Base-by-base conservation (phyloP, 2,888 invertebrate species). In the Incurvaria masculella region DNA sequence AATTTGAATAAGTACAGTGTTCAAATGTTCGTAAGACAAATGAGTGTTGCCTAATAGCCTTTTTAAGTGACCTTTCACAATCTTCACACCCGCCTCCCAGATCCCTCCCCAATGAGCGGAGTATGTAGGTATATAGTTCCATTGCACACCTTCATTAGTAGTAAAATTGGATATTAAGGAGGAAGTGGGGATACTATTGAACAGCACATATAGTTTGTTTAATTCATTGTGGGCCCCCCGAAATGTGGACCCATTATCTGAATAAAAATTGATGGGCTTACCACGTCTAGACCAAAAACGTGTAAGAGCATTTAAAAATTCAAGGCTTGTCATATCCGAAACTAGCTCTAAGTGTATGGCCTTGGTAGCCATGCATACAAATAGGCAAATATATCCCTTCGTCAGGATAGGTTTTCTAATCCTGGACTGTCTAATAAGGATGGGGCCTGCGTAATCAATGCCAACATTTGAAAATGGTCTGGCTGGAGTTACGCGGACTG, bases 1-100 rank as follows among this genome's bases (percentile, higher is more conserved):
- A 17, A 46, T 47, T 27, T 48, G 50, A 26, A 42, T 33, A 14
- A 33, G 33, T 33, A 14, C 33, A 33, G 33, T 33, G 33, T 33
- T 33, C 14, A 33, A 33, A 3, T 6, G 11, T 3, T 14, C 33
- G 14, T 33, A 33, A 14, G 33, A 33, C 14, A 33, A 14, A 4
- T 8, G 4, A 6, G 6, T 14, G 14, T 33, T 33, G 14, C 33
- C 4, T 33, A 33, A 33, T 33, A 33, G 33, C 14, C 33, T 33
- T 33, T 33, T 33, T 33, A 33, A 33, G 14, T 33, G 33, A 33
- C 33, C 33, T 33, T 33, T 33, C 14, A 33, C 33, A 33, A 6
- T 11, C 14, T 33, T 33, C 6, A 33, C 33, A 6, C 33, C 33
- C 6, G 33, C 8, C 14, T 33, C 33, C 33, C 33, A 33, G 4